phyloP scores from a whole-genome alignment of 2,888 invertebrate species.

The Podabrus alpinus region DNA sequence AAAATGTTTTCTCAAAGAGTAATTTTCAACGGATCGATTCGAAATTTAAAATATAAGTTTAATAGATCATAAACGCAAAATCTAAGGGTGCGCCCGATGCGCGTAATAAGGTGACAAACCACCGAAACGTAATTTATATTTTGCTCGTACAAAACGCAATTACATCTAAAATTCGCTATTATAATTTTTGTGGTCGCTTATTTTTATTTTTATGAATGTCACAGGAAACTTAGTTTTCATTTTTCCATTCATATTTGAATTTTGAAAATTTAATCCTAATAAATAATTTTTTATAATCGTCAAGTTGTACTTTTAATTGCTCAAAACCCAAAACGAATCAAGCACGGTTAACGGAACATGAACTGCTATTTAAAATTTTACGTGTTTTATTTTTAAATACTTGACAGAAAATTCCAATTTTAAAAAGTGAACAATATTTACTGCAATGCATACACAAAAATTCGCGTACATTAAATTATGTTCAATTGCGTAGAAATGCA shows the following conservation, averaged over 20 bases:
- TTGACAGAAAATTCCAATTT: neutral
- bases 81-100: too few relatives aligned
- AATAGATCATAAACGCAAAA: too few relatives aligned
- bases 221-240: neutral
- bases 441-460: neutral
- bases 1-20: too few relatives aligned
- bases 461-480: neutral
- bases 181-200: neutral
- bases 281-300: neutral
- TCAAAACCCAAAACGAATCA: constrained; percentile 7
- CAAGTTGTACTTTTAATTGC: neutral
- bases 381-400: neutral
- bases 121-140: neutral
- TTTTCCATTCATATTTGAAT: neutral
- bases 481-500: neutral
- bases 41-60: too few relatives aligned
- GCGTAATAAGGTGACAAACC: too few relatives aligned
- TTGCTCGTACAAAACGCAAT: neutral
- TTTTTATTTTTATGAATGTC: neutral
- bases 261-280: neutral
- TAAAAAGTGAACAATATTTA: neutral
- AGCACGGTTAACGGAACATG: constrained; percentile 25
- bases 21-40: too few relatives aligned
- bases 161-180: neutral
- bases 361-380: neutral